Conservation (phyloP, 2,797 vertebrate genomes). For the Alcedo atthis region DNA sequence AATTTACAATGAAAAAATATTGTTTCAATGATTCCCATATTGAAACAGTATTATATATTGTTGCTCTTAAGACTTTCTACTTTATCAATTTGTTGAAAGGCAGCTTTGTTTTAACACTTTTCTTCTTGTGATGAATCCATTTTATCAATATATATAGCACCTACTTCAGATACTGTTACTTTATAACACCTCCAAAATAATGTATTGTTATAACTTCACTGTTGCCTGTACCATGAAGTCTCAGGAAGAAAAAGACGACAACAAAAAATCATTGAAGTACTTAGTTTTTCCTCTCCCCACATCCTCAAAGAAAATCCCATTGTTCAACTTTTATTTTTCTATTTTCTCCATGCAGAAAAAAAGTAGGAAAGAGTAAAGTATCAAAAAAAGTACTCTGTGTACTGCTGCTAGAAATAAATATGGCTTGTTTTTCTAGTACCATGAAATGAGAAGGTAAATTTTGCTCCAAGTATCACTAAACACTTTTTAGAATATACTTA, state of each 20-base stretch:
- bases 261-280: neutral
- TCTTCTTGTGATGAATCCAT: neutral
- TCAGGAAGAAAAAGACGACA: neutral
- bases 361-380: neutral
- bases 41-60: neutral
- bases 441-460: neutral
- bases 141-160: neutral
- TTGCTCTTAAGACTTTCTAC: neutral
- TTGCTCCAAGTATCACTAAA: neutral
- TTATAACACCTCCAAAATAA: neutral
- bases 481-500: neutral
- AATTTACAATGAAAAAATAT: neutral
- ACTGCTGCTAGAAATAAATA: neutral
- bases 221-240: neutral
- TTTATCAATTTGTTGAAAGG: neutral
- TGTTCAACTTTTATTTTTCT: neutral
- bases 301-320: neutral
- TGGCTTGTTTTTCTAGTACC: neutral
- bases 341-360: neutral
- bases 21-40: neutral
- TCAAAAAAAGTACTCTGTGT: neutral
- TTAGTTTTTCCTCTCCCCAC: neutral
- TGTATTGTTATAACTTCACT: neutral
- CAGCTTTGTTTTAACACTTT: neutral
- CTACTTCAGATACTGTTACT: neutral